These are phyloP conservation scores for Colossoma macropomum DNA, from an alignment of 2,113 vertebrate genomes.

Conservation along the genomic window DNA sequence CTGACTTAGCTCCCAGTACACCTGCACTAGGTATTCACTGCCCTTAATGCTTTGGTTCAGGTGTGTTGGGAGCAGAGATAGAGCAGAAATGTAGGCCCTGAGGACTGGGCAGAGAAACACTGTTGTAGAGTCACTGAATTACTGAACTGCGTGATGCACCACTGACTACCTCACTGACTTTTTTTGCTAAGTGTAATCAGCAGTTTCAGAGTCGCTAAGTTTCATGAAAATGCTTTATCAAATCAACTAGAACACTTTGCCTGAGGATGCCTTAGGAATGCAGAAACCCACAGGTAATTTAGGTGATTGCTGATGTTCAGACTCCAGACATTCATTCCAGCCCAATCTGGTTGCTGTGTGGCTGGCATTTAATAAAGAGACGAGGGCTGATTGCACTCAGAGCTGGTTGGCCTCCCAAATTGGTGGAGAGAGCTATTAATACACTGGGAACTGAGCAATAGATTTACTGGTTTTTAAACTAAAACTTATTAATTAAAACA, in stretches of 20 bases:
- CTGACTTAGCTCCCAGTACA: background rate
- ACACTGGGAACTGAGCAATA: background rate
- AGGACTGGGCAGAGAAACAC: background rate
- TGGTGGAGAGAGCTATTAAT: background rate
- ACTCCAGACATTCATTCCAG: background rate
- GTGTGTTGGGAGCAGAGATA: background rate
- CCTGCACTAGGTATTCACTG: background rate
- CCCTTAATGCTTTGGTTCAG: background rate
- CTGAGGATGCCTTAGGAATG: background rate
- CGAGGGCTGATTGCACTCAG: background rate
- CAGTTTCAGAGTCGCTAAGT: background rate
- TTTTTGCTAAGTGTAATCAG: background rate
- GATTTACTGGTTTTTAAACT: background rate
- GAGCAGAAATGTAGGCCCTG: background rate
- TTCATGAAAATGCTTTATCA: background rate
- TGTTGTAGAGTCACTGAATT: background rate
- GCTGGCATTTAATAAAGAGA: background rate
- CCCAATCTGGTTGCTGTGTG: background rate
- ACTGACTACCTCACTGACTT: background rate
- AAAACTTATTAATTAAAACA: too few relatives aligned
- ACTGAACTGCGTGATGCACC: too few relatives aligned
- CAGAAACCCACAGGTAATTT: background rate
- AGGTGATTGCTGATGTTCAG: background rate
- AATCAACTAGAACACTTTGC: background rate
- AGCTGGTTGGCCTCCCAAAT: background rate